Evolutionary conservation across 2,797 vertebrate species (phyloP).

Genomic region (Picus viridis): DNA sequence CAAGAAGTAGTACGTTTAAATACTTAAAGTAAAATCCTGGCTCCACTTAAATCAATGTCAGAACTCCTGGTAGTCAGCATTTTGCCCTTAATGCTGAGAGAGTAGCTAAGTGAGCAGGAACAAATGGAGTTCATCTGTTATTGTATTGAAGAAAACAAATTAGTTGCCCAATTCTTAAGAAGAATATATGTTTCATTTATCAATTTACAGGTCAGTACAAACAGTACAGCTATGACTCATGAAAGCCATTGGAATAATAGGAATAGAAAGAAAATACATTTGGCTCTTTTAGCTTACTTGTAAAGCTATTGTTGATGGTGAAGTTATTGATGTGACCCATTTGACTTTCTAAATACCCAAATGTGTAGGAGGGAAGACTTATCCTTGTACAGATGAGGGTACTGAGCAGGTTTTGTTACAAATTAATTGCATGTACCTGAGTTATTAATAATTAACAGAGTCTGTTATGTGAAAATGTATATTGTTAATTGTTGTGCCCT

Average conservation of each 20-base stretch:
- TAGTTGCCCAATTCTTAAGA: slow-evolving; percentile 27
- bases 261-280: slow-evolving; percentile 54
- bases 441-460: slow-evolving; percentile 76
- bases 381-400: slow-evolving; percentile 46
- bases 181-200: slow-evolving; percentile 63
- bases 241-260: slow-evolving; percentile 45
- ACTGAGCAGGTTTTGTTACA: slow-evolving; percentile 61
- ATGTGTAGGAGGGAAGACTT: slow-evolving; percentile 67
- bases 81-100: neutral
- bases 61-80: neutral
- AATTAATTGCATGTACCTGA: slow-evolving; percentile 48
- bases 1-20: neutral
- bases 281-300: neutral
- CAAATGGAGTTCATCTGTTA: slow-evolving; percentile 44
- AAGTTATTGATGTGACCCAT: slow-evolving; percentile 59
- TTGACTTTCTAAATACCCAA: slow-evolving; percentile 52
- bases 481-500: slow-evolving; percentile 74
- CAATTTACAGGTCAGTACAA: slow-evolving; percentile 68
- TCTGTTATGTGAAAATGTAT: slow-evolving; percentile 60
- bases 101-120: neutral
- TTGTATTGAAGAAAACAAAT: neutral
- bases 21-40: neutral
- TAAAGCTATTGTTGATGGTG: slow-evolving; percentile 64
- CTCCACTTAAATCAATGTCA: neutral
- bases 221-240: slow-evolving; percentile 40